Evolutionary conservation across 2,797 vertebrate genomes (phyloP).

Genomic region (Momotus momota): DNA sequence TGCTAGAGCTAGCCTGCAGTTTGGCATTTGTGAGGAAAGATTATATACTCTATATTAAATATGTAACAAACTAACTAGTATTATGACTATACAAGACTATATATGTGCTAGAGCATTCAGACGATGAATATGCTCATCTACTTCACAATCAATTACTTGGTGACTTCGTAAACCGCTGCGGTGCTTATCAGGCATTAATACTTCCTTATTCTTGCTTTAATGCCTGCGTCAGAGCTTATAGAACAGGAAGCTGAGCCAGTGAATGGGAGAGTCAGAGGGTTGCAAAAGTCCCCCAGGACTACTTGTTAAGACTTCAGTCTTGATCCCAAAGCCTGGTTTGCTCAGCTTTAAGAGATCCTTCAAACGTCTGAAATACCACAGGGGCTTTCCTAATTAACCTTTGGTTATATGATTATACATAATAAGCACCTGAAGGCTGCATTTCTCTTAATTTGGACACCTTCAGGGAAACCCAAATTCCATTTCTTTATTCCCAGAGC

Average conservation of each 20-base stretch:
- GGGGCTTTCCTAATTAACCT: conserved; percentile 51
- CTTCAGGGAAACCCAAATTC: conserved; percentile 24
- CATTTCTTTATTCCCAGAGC: neutral
- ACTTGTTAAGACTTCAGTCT: neutral
- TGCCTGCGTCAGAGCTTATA: neutral
- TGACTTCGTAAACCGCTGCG: neutral
- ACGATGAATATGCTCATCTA: neutral
- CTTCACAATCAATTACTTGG: conserved; percentile 39
- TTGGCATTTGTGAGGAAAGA: neutral
- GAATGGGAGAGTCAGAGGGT: neutral
- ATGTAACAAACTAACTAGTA: neutral
- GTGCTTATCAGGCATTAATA: conserved; percentile 49
- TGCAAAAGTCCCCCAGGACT: neutral
- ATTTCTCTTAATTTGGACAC: conserved; percentile 18
- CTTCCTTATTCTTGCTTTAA: conserved; percentile 44
- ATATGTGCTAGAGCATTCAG: neutral
- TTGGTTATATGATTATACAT: neutral
- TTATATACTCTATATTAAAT: neutral
- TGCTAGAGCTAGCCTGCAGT: neutral
- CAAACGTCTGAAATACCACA: conserved; percentile 11
- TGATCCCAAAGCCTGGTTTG: neutral
- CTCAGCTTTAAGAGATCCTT: neutral
- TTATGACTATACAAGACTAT: neutral
- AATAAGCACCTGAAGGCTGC: conserved; percentile 23
- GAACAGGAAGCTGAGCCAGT: conserved; percentile 7